Percentiles rank a stretch among this genome's conserved stretches.
phyloP scores from a whole-genome alignment of 30 jellyfish, hydroid and myxozoan genomes.

The Aurelia sp. region DNA sequence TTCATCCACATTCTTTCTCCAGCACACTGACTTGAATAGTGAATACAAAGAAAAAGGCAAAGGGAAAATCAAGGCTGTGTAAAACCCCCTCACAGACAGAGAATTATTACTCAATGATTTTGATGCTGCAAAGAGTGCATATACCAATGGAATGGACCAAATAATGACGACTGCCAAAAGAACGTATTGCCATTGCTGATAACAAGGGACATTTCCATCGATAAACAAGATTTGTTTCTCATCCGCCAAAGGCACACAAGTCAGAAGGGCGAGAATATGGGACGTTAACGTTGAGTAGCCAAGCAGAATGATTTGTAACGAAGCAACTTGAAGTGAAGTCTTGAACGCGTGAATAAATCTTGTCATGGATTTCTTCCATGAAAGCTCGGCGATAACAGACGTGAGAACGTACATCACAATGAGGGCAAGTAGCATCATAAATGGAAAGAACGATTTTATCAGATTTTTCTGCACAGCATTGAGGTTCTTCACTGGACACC shows the following conservation, averaged over 20 bases:
- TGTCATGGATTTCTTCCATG: background rate
- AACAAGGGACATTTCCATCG: conserved; percentile 30
- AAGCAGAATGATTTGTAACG: conserved; percentile 9
- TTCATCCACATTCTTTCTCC: too few relatives aligned
- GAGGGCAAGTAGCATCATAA: background rate
- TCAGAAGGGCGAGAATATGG: conserved; percentile 7
- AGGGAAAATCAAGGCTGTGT: conserved; percentile 30
- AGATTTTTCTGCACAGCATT: conserved; percentile 3
- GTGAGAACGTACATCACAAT: background rate
- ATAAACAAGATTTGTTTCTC: conserved; percentile 15
- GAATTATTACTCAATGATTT: background rate
- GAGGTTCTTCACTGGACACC: background rate
- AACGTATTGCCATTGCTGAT: conserved; percentile 37
- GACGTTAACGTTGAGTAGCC: conserved; percentile 33
- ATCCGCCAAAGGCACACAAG: conserved; percentile 33
- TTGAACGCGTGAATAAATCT: background rate
- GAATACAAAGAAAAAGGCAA: conserved; percentile 12
- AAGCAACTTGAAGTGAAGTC: background rate
- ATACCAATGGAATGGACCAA: conserved; percentile 35
- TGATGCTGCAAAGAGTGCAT: background rate
- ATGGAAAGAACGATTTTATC: conserved; percentile 5
- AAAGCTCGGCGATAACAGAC: background rate
- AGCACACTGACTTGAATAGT: background rate
- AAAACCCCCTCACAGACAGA: conserved; percentile 9
- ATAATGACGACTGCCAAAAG: background rate